Base-by-base conservation (phyloP, 2,888 invertebrate species). In the Caenorhabditis doughertyi region DNA sequence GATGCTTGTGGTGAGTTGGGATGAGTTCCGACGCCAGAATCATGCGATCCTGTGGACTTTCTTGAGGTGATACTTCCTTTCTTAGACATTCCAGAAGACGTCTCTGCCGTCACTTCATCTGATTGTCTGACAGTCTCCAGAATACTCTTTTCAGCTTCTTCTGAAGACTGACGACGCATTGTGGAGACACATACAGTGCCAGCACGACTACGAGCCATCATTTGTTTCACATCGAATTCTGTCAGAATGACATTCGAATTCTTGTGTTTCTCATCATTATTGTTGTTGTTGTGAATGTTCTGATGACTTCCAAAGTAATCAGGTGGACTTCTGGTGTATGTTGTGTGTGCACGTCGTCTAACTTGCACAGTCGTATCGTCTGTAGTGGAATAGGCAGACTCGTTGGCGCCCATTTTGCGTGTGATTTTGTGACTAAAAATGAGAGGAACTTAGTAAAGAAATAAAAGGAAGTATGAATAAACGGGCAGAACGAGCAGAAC, bases 211-310 rank as follows among this genome's bases (percentile, higher is more conserved):
- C 81, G 62, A 21, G 68, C 74, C 87, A 87, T 87, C 83, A 87
- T 74, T 55, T 84, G 76, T 73, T 84, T 83, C 58, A 87, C 80
- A 49, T 87, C 85, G 64, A 80, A 87, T 35, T 81, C 73, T 18
- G 85, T 87, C 60, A 85, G 72, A 32, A 79, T 81, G 23, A 35
- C 35, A 29, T 72, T 79, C 35, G 79, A 71, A 11, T 65, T 65
- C 44, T 58, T 73, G 23, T 67, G 65, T 44, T 67, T 74, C 49
- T 74, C 74, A 56, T 74, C 74, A 58, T 74, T 74, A 39, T 74
- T 74, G 21, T 74, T 74, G 21, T 74, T 55, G 18, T 55, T 18
- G 32, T 5, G 8, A 39, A 21, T 44, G n/a, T 9, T 25, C 7
- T 32, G 29, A n/a, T 23, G 62, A 44, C 9, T 44, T 47, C 73